phyloP scores from a whole-genome alignment of 2,797 vertebrate genomes.

The Emydoidea blandingii region DNA sequence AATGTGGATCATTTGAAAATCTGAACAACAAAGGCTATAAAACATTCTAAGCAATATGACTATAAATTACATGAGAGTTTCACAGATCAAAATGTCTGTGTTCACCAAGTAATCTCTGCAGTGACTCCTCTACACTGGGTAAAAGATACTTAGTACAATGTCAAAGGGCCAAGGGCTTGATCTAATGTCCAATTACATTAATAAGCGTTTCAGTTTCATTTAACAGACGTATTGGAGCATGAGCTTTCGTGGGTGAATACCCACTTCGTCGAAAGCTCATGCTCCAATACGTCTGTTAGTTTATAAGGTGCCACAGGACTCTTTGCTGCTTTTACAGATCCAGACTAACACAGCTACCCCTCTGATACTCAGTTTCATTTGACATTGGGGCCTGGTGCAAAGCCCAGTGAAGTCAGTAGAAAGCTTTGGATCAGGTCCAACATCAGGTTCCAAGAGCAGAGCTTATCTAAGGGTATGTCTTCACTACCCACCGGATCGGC shows the following conservation, averaged over 20 bases:
- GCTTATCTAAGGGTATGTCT: neutral
- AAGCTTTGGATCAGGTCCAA: conserved; percentile 1
- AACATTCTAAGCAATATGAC: neutral
- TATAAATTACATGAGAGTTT: neutral
- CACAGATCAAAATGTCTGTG: neutral
- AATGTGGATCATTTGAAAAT: neutral
- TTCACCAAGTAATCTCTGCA: neutral
- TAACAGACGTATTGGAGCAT: neutral
- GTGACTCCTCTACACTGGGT: neutral
- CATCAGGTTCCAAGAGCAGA: neutral
- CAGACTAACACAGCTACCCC: too few species aligned
- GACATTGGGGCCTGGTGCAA: neutral
- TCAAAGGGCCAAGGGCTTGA: neutral
- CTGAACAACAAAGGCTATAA: neutral
- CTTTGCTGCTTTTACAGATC: too few species aligned
- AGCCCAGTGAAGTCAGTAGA: neutral
- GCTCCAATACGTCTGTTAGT: too few species aligned
- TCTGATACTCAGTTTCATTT: neutral
- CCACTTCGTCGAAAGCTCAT: too few species aligned
- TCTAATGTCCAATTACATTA: conserved; percentile 13
- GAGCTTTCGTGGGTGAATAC: too few species aligned
- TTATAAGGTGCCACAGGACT: too few species aligned
- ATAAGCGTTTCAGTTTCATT: neutral
- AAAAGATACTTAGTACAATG: neutral
- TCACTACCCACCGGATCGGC: too few species aligned